Evolutionary conservation across 1,140 invertebrate species (phyloP), one percentile per base, ranked within the genome.

Genomic region (Polyergus mexicanus): DNA sequence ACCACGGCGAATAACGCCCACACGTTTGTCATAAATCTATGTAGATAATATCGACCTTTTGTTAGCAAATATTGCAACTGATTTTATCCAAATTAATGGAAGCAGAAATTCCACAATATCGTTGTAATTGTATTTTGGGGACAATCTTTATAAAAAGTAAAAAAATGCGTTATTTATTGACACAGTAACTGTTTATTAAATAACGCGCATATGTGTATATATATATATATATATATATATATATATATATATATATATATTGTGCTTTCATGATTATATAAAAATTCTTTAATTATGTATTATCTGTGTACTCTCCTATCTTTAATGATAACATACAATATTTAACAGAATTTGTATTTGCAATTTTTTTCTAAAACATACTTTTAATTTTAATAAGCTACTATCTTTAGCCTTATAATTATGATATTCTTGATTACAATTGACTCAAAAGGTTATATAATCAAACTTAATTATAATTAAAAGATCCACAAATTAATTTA

Each of bases 1-100:
- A 99, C 98, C 28, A 99, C 98, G 88, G 99, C 98, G 94, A 99
- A 99, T 96, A 99, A 97, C 11, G 99, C 99, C 99, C 99, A 99
- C 83, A 99, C 98, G 93, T 99, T 99, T 28, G 98, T 98, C 97
- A 99, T 98, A 93, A 99, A 99, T 88, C 98, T 96, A 92, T 25
- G 28, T 62, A 72, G 66, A 81, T 25, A 38, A 35, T n/a, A 68
- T 28, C n/a, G 6, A 80, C 0, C 28, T 25, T 84, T 65, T 8
- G 56, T 76, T 58, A 58, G 56, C 28, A n/a, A 28, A 51, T 19
- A 16, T 51, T 51, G 47, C 47, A 19, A 51, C 19, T 51, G 4
- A 19, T 51, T 44, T 51, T 51, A 51, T 51, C 13, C 6, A 19
- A 51, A 51, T 51, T 16, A 51, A 51, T 51, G 4, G 3, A 19